A percentile compares a stretch with the other conserved stretches of the same genome.
phyloP scores from a whole-genome alignment of 2,888 invertebrate species.

The Oscheius sp. region DNA sequence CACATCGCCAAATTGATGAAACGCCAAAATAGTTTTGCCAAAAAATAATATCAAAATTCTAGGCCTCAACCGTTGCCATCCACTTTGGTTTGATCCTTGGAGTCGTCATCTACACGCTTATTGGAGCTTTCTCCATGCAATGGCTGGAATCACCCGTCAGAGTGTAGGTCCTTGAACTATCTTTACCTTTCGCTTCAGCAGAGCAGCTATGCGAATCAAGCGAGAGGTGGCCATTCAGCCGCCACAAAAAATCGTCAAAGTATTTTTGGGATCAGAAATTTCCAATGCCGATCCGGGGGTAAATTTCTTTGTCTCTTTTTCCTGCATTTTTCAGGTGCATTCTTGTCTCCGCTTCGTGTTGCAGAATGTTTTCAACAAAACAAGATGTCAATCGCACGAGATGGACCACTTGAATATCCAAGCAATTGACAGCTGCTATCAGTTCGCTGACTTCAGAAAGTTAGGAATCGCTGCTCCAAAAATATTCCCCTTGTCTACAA shows the following conservation, averaged over 20 bases:
- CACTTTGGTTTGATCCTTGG: slow-evolving; percentile 59
- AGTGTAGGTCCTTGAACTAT: slow-evolving; percentile 34
- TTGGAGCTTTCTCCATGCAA: slow-evolving; percentile 62
- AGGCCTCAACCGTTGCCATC: slow-evolving; percentile 63
- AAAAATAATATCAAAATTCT: slow-evolving; percentile 15
- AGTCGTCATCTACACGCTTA: slow-evolving; percentile 59
- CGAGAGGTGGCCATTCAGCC: slow-evolving; percentile 1
- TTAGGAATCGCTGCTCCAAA: neutral
- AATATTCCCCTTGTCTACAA: neutral
- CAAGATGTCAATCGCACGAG: slow-evolving; percentile 38
- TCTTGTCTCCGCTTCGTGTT: slow-evolving; percentile 38
- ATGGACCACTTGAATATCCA: slow-evolving; percentile 43
- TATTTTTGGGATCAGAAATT: slow-evolving; percentile 53
- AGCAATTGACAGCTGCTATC: slow-evolving; percentile 45
- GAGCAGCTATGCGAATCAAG: slow-evolving; percentile 18
- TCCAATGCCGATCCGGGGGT: slow-evolving; percentile 48
- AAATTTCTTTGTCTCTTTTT: neutral
- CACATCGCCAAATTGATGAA: neutral
- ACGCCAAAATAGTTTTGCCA: neutral
- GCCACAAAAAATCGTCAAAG: slow-evolving; percentile 32
- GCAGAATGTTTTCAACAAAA: slow-evolving; percentile 29
- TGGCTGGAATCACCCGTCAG: slow-evolving; percentile 54
- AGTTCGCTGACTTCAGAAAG: slow-evolving; percentile 33
- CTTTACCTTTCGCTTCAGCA: slow-evolving; percentile 19
- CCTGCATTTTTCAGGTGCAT: slow-evolving; percentile 35